Evolutionary conservation across 2,888 invertebrate genomes (phyloP).

Genomic region (Ophioninae sp.): DNA sequence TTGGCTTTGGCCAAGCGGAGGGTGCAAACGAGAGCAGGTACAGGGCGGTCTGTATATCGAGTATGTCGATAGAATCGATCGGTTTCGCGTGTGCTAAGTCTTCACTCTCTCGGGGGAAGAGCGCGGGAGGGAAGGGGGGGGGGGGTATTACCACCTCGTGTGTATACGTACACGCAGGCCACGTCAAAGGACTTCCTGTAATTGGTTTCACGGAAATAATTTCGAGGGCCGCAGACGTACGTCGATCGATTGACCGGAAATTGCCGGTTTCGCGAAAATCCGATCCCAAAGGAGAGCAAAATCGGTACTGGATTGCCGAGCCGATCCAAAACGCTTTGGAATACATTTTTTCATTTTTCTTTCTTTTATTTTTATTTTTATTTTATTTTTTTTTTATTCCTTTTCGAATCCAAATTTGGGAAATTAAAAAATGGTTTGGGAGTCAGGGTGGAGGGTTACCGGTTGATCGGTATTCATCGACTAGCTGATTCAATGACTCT

Average conservation of each 20-base stretch:
- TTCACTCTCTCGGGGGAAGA: neutral
- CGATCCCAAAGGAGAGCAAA: conserved; percentile 18
- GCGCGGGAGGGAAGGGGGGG: too few relatives aligned
- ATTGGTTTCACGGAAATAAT: conserved; percentile 64
- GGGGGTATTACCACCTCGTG: neutral
- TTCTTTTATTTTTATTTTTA: too few relatives aligned
- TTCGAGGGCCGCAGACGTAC: conserved; percentile 52
- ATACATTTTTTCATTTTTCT: too few relatives aligned
- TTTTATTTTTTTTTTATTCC: too few relatives aligned
- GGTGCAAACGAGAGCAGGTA: conserved; percentile 29
- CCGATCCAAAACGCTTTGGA: neutral
- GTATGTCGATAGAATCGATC: conserved; percentile 16
- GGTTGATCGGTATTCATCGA: too few relatives aligned
- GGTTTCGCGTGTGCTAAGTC: conserved; percentile 1
- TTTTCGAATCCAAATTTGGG: too few relatives aligned
- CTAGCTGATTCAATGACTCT: too few relatives aligned
- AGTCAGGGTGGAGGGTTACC: too few relatives aligned
- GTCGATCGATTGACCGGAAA: conserved; percentile 52
- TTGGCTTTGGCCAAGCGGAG: conserved; percentile 54
- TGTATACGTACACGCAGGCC: conserved; percentile 50
- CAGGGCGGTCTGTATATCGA: conserved; percentile 20
- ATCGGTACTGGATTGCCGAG: too few relatives aligned
- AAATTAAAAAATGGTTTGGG: too few relatives aligned
- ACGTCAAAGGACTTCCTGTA: conserved; percentile 63
- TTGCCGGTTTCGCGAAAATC: conserved; percentile 58